These are phyloP conservation scores for Menura novaehollandiae DNA, from an alignment of 2,113 vertebrate genomes.

Conservation along the genomic window DNA sequence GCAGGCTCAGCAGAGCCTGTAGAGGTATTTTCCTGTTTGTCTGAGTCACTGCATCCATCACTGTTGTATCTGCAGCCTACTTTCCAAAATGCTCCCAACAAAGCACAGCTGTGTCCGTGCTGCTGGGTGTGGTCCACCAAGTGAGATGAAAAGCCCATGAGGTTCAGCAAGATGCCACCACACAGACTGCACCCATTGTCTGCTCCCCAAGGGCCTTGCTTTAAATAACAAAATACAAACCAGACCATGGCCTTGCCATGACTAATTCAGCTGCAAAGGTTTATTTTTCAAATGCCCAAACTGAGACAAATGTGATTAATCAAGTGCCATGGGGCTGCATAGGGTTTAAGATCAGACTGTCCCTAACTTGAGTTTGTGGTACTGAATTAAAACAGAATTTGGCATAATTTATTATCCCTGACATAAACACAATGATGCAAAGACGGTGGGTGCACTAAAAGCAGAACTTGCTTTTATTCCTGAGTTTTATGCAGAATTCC, in stretches of 20 bases:
- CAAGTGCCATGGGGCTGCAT: neutral
- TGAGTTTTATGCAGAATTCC: neutral
- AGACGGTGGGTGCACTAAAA: neutral
- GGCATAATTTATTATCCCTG: neutral
- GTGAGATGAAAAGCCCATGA: neutral
- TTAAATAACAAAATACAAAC: neutral
- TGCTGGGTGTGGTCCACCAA: neutral
- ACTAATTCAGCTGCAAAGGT: neutral
- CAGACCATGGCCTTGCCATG: neutral
- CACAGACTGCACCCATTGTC: neutral
- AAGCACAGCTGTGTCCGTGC: neutral
- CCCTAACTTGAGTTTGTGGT: neutral
- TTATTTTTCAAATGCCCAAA: neutral
- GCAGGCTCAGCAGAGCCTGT: neutral
- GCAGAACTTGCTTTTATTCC: neutral
- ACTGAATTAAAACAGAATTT: neutral
- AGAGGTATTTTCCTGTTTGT: neutral
- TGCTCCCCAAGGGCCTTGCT: neutral
- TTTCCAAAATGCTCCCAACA: neutral
- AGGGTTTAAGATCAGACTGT: neutral
- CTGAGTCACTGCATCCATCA: neutral
- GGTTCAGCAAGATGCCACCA: neutral
- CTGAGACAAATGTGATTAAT: neutral
- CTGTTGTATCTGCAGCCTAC: no score
- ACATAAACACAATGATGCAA: neutral